Base-by-base conservation (phyloP, 2,113 vertebrate species). In the Silurus meridionalis region DNA sequence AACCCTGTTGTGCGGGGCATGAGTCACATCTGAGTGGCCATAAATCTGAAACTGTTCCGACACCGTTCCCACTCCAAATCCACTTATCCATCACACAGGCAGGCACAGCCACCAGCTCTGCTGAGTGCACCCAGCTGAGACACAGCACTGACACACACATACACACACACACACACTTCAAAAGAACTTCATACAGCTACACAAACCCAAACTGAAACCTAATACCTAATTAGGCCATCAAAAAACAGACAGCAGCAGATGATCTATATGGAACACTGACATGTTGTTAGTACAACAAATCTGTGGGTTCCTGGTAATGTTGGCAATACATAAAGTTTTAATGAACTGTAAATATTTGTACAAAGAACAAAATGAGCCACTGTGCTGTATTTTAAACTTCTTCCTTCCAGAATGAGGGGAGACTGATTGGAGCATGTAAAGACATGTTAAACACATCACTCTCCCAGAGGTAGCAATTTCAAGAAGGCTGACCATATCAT, bases 11-110 rank as follows among this genome's bases (percentile, higher is more conserved):
- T 85, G 85, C 87, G 78, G 89, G 82, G 90, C 83, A 92, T 92
- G 93, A 95, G 89, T 94, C 91, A 94, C 85, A 92, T 93, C 91
- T 92, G 77, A 85, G 83, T 87, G 86, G 88, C 88, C 92, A 89
- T 94, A 94, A 93, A 93, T 92, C 89, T 92, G 91, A 89, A 86
- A 88, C 89, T 91, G 81, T 80, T 90, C 90, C 88, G 92, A 93
- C 91, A 94, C 89, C 80, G 77, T 83, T 90, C 88, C 91, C 90
- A 89, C 86, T 89, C 90, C 86, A 93, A 93, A 93, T 93, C 91
- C 86, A 93, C 90, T 92, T 93, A 92, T 92, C 90, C 90, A 92
- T 93, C 89, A 87, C 84, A 55, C 74, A 77, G 84, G 93, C 88
- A 86, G 87, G 78, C 86, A 90, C 89, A 86, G 90, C 82, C 86